These are phyloP conservation scores for Poecilia wingei DNA, from an alignment of 2,797 vertebrate species.

Conservation along the genomic window DNA sequence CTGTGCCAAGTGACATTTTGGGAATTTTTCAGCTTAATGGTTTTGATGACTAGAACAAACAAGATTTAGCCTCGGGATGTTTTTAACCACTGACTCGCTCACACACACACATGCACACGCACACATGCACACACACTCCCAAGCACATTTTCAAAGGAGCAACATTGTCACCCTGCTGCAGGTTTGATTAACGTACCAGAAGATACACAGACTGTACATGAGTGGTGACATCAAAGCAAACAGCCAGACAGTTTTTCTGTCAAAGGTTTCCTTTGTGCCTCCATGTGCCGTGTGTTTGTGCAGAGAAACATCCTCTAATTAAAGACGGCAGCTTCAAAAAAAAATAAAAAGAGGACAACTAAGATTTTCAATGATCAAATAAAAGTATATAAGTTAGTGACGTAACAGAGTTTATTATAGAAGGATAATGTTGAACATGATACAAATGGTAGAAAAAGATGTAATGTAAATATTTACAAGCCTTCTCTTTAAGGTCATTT, in stretches of 20 bases:
- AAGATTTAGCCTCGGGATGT: conserved; percentile 45
- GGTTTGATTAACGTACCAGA: conserved; percentile 56
- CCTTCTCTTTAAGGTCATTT: background rate
- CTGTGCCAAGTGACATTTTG: conserved; percentile 39
- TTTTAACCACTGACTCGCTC: conserved; percentile 50
- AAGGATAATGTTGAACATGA: background rate
- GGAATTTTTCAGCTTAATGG: conserved; percentile 55
- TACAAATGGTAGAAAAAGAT: background rate
- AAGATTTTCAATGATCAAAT: conserved; percentile 7
- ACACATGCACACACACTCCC: conserved; percentile 33
- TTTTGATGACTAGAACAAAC: conserved; percentile 65
- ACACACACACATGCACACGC: conserved; percentile 27
- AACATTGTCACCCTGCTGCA: conserved; percentile 54
- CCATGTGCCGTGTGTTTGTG: conserved; percentile 20
- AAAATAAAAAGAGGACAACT: background rate
- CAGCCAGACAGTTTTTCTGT: conserved; percentile 47
- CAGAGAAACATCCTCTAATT: conserved; percentile 20
- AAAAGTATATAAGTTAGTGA: background rate
- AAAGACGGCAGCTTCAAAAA: conserved; percentile 1
- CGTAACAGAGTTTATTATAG: background rate
- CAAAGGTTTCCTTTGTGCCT: conserved; percentile 46
- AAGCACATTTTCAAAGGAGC: conserved; percentile 44
- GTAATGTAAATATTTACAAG: background rate
- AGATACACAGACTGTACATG: conserved; percentile 67
- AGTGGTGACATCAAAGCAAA: conserved; percentile 69